A percentile compares a stretch with the other conserved stretches of the same genome.
These are phyloP conservation scores for Lophura nycthemera DNA, from an alignment of 2,113 vertebrate species.

Conservation along the genomic window DNA sequence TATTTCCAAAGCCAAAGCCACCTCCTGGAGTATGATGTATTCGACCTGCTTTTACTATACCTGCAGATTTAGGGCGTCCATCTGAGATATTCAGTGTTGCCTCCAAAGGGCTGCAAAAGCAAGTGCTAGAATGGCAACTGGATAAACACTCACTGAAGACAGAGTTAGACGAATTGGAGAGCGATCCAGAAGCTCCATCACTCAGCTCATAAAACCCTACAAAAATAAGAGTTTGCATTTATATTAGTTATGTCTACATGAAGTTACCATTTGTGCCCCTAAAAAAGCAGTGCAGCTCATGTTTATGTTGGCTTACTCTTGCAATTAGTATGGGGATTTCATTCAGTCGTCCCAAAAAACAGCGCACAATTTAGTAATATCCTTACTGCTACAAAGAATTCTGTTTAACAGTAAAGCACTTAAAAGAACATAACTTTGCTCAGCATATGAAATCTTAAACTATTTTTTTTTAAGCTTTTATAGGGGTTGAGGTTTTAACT, in stretches of 20 bases:
- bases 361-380: background rate
- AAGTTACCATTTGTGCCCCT: constrained; percentile 7
- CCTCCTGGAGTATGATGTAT: constrained; percentile 48
- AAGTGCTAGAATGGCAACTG: constrained; percentile 91
- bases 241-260: constrained; percentile 52
- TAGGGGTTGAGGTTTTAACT: background rate
- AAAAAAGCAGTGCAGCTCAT: constrained; percentile 28
- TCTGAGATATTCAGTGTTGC: constrained; percentile 86
- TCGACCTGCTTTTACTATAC: constrained; percentile 79
- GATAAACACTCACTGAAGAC: constrained; percentile 97
- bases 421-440: background rate
- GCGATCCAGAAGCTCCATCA: constrained; percentile 90
- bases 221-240: constrained; percentile 74
- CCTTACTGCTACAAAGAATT: background rate
- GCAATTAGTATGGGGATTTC: constrained; percentile 6
- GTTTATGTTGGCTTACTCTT: constrained; percentile 43
- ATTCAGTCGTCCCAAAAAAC: constrained; percentile 24
- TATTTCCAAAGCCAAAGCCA: constrained; percentile 61
- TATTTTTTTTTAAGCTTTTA: background rate
- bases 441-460: background rate
- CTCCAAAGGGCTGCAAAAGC: constrained; percentile 90
- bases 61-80: constrained; percentile 87
- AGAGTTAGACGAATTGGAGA: constrained; percentile 97
- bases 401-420: background rate
- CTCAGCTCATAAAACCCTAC: constrained; percentile 97